A percentile compares a stretch with the other conserved stretches of the same genome.
Evolutionary conservation across 2,888 invertebrate species (phyloP).

Genomic region (Aproaerema taeniolella): DNA sequence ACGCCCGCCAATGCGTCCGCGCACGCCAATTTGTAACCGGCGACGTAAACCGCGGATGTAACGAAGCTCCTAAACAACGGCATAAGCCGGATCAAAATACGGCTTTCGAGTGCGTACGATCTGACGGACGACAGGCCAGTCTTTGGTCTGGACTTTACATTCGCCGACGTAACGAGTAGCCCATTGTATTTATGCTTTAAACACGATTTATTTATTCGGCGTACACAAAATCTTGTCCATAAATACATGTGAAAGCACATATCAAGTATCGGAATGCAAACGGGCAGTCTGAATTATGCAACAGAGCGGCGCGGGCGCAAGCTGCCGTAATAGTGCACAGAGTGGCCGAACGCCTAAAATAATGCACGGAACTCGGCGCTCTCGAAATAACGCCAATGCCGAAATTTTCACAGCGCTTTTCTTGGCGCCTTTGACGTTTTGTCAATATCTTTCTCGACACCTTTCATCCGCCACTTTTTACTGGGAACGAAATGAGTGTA

Average conservation of each 20-base stretch:
- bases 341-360: constrained; percentile 61
- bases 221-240: constrained; percentile 78
- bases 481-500: too few relatives aligned
- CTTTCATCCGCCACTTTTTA: too few relatives aligned
- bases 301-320: constrained; percentile 58
- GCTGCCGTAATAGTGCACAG: constrained; percentile 65
- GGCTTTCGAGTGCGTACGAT: constrained; percentile 43
- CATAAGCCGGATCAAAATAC: constrained; percentile 37
- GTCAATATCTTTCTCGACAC: constrained; percentile 22
- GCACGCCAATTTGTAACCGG: constrained; percentile 69
- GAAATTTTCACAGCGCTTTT: constrained; percentile 24
- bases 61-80: constrained; percentile 73
- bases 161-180: constrained; percentile 74
- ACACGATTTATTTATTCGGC: constrained; percentile 75
- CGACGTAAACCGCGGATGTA: constrained; percentile 66
- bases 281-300: constrained; percentile 75
- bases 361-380: constrained; percentile 39
- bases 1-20: constrained; percentile 43
- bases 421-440: background rate
- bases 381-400: constrained; percentile 38
- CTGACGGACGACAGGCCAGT: constrained; percentile 67
- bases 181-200: constrained; percentile 75
- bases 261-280: constrained; percentile 77
- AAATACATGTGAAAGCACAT: constrained; percentile 77
- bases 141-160: constrained; percentile 66